Base-by-base conservation (phyloP, 2,888 invertebrate genomes). In the Acleris literana region DNA sequence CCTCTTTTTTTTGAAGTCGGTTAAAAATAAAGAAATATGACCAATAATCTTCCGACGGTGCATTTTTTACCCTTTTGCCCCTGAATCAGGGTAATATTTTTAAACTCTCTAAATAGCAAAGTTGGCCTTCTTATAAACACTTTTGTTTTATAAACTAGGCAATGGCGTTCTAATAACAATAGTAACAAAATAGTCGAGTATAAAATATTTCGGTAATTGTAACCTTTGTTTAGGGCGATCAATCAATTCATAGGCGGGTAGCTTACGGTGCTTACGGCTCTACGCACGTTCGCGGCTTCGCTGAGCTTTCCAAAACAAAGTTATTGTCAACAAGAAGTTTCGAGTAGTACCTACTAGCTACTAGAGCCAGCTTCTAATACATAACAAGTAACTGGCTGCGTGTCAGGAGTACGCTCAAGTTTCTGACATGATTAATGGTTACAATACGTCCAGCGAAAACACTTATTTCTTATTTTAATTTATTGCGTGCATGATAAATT, bases 181-280 rank as follows among this genome's bases (percentile, higher is more conserved):
- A 33, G 29, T 51, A 18, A 33, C 20, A 61, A 54, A 52, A 46
- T 43, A 25, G 49, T 51, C 39, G 49, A 29, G 5, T 51, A 4
- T 3, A 39, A 9, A 55, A 49, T 55, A 51, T 55, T 22, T 48
- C 49, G 16, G 54, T 74, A 76, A 80, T 74, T 69, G n/a, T 74
- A 63, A 80, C 71, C 76, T 77, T 74, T 79, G 77, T 80, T 82
- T 81, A 61, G 64, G 72, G 63, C 72, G 71, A 79, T 83, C 71
- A 73, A 83, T 63, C 54, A 65, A 20, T 55, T 56, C 22, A 11
- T 59, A 66, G 51, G 69, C 63, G 60, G 68, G 66, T 63, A 64
- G 56, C 49, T 58, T 60, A 48, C 68, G 52, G 3, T 11, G 39
- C 39, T 39, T 39, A 13, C 39, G 39, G 39, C 39, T 39, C 13